Base-by-base conservation (phyloP, 2,888 invertebrate species). In the Eristalinus aeneus region DNA sequence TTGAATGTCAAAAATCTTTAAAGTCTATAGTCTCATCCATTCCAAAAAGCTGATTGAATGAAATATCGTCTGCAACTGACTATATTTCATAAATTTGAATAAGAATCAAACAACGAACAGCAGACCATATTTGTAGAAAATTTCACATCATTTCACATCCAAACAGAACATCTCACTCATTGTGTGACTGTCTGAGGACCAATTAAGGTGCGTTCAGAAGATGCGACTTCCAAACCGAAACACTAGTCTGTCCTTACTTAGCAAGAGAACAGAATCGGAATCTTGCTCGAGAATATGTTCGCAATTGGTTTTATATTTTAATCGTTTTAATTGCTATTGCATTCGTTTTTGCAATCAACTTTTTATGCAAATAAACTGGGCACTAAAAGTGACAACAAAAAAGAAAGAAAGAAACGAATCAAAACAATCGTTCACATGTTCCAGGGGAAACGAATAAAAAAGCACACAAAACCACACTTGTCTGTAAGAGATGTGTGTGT, bases 221-320 rank as follows among this genome's bases (percentile, higher is more conserved):
- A 46, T 46, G 46, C 46, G 46, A 46, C 8, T 46, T 16, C 46
- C 16, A 16, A 46, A 46, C 16, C 46, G 16, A 46, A 16, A 6
- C 16, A 46, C 16, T 46, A 6, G 16, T 46, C 16, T 46, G 1
- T 68, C 53, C 11, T 34, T 61, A 34, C 68, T 5, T 36, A 67
- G 63, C 72, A 78, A 64, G 53, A 54, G 61, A 77, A 73, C 65
- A 69, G 69, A 64, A 69, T 34, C 64, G 32, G 6, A 63, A 23
- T 68, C 46, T 9, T 31, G 31, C 56, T 20, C 23, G 56, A 22
- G 56, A 11, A 10, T 56, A 23, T 60, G 69, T 53, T 39, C 10
- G 64, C 60, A 78, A 83, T 78, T 77, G 58, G 61, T 65, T 82
- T 39, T 54, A 77, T 77, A 73, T 73, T 83, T 83, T 63, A 83